A percentile compares a stretch with the other conserved stretches of the same genome.
These are phyloP conservation scores for Scrobipalpa costella DNA, from an alignment of 2,888 invertebrate species.

Conservation along the genomic window DNA sequence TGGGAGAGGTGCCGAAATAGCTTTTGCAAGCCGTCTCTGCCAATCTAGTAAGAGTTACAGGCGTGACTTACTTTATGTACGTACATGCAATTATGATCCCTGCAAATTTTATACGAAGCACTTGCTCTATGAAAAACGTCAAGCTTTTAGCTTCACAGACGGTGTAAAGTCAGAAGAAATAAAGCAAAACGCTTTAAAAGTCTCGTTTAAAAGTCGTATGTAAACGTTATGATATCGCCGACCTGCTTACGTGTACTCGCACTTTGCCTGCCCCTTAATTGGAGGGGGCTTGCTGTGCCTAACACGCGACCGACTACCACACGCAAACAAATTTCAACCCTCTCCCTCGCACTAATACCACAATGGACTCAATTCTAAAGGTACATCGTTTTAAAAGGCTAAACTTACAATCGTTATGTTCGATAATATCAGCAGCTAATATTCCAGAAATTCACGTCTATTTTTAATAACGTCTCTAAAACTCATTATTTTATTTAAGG, in stretches of 20 bases:
- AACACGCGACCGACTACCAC: constrained; percentile 56
- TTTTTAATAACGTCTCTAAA: too few species aligned
- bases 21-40: too few species aligned
- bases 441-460: too few species aligned
- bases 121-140: not conserved
- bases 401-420: too few species aligned
- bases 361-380: too few species aligned
- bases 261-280: constrained; percentile 74
- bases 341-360: too few species aligned
- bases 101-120: not conserved
- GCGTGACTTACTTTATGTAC: too few species aligned
- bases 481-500: too few species aligned
- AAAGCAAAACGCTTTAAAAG: constrained; percentile 58
- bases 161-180: constrained; percentile 38
- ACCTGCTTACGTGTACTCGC: constrained; percentile 72
- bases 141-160: constrained; percentile 19
- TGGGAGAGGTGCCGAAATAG: too few species aligned
- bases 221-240: constrained; percentile 72
- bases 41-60: too few species aligned
- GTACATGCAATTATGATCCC: not conserved
- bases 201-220: constrained; percentile 50
- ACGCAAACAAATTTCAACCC: constrained; percentile 37
- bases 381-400: too few species aligned
- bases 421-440: too few species aligned
- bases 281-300: constrained; percentile 48